phyloP scores from a whole-genome alignment of 53 echinoderm and acorn worm species.

The Astropecten irregularis region DNA sequence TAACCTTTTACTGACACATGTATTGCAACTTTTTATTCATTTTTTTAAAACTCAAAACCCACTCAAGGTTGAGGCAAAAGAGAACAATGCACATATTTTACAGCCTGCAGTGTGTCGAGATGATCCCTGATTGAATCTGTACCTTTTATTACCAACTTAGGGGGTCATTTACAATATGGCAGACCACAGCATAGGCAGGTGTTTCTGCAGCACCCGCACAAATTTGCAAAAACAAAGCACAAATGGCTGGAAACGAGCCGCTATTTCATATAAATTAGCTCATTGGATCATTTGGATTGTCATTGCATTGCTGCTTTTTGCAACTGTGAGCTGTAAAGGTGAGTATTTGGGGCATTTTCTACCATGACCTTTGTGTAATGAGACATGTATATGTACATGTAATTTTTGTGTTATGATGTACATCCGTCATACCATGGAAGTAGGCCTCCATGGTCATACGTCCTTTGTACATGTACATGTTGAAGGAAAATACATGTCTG shows the following conservation, averaged over 20 bases:
- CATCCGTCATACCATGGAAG: not conserved
- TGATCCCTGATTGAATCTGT: not conserved
- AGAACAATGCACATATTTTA: too few relatives aligned
- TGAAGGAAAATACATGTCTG: not conserved
- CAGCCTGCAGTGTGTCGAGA: too few relatives aligned
- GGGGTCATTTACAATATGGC: conserved; percentile 44
- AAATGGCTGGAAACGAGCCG: not conserved
- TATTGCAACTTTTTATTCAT: too few relatives aligned
- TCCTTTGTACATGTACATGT: not conserved
- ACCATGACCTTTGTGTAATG: not conserved
- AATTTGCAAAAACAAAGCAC: not conserved
- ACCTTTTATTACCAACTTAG: conserved; percentile 12
- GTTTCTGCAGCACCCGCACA: not conserved
- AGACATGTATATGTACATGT: not conserved
- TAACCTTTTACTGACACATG: too few relatives aligned
- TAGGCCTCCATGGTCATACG: not conserved
- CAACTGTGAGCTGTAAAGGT: conserved; percentile 18
- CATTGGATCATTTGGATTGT: not conserved
- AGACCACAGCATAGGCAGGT: not conserved
- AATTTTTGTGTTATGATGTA: not conserved
- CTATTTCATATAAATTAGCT: not conserved
- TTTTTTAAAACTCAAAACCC: too few relatives aligned
- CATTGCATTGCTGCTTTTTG: not conserved
- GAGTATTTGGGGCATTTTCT: not conserved
- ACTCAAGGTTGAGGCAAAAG: too few relatives aligned